Evolutionary conservation across 1,140 invertebrate genomes (phyloP), one percentile per base, ranked within the genome.

Genomic region (Drosophila sucinea): DNA sequence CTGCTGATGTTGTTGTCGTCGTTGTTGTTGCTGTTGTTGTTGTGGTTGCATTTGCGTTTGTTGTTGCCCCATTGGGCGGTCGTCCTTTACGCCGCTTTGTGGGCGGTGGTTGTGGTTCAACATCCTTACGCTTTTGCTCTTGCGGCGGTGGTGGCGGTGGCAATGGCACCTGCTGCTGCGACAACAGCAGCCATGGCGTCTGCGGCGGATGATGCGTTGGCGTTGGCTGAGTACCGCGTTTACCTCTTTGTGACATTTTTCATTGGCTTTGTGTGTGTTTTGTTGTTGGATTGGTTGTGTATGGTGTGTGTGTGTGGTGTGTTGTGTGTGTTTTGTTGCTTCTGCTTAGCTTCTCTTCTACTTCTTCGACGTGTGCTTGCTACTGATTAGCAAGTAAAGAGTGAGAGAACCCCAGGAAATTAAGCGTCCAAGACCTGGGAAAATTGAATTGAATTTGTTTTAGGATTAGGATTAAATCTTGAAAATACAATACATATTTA

Each of bases 241-340:
- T 92, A 91, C 90, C 91, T 91, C 91, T 91, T 92, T 92, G 91
- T 91, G 91, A 92, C 91, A 92, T 92, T 83, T 90, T 90, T 91
- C 83, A 90, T 91, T 90, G 87, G 85, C 86, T 81, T 85, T 81
- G 81, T 65, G 77, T 90, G 79, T 70, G 73, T 79, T 75, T 33
- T 51, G 77, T 84, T 65, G 78, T 76, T 86, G 67, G 71, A 60
- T 79, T 73, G 70, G 40, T 70, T 72, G 30, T 67, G 60, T 64
- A 25, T 82, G 23, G 51, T 60, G 67, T 70, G 51, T 62, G 60
- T 33, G 67, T 73, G 64, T 38, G 69, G 51, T 61, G 68, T 70
- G 54, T 64, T 54, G 70, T 73, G 64, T 38, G 77, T 62, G 32
- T 38, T 66, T 70, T 68, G 66, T 55, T 29, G 47, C 35, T 65